Percentiles rank a stretch among this genome's conserved stretches.
These are phyloP conservation scores for Acanthopleura granulata DNA, from an alignment of 2,888 invertebrate species.

Conservation along the genomic window DNA sequence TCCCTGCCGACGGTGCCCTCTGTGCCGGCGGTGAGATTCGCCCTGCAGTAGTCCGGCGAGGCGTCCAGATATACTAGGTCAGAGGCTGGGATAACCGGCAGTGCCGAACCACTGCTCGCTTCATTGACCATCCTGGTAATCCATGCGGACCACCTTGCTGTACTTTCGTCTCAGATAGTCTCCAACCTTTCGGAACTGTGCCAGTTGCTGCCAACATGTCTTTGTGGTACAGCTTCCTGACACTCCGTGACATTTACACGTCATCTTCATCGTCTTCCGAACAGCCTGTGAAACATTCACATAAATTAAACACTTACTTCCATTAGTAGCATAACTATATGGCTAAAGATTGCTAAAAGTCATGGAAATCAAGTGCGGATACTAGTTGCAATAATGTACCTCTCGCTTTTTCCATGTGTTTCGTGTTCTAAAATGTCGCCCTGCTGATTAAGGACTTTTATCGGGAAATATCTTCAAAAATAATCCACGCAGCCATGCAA, in stretches of 20 bases:
- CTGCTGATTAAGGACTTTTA: no score
- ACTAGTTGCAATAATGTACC: no score
- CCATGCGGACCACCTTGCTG: slow-evolving; percentile 69
- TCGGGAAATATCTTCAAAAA: no score
- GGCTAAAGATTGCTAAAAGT: no score
- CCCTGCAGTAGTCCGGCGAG: slow-evolving; percentile 76
- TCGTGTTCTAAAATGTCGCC: no score
- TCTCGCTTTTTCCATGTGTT: no score
- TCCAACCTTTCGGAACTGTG: slow-evolving; percentile 72
- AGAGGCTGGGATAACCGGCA: slow-evolving; percentile 39
- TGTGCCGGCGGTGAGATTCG: slow-evolving; percentile 66
- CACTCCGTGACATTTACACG: slow-evolving; percentile 74
- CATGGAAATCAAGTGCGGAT: no score
- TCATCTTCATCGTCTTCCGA: slow-evolving; percentile 70
- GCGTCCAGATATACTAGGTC: slow-evolving; percentile 71
- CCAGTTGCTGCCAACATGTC: slow-evolving; percentile 74
- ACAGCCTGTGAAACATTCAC: slow-evolving; percentile 67
- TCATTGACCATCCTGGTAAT: slow-evolving; percentile 63
- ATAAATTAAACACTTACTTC: background rate
- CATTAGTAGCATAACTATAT: no score
- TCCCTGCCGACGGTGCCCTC: slow-evolving; percentile 74
- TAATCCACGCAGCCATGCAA: no score
- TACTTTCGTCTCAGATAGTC: slow-evolving; percentile 72
- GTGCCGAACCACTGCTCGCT: slow-evolving; percentile 38
- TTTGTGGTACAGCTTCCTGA: slow-evolving; percentile 73